These are phyloP conservation scores for Seriola aureovittata DNA, from an alignment of 2,113 vertebrate genomes.

Conservation along the genomic window DNA sequence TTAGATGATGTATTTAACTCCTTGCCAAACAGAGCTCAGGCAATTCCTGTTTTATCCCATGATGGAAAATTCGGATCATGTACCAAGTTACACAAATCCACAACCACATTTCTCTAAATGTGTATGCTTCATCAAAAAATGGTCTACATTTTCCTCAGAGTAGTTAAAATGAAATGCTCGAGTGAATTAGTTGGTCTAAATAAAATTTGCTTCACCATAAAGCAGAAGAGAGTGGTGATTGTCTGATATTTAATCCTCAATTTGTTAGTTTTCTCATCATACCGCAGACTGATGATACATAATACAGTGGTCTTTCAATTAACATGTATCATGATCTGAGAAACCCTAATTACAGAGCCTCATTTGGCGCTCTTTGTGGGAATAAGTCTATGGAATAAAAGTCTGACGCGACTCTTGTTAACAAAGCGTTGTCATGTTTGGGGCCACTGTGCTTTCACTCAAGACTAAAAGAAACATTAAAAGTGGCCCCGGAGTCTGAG, in stretches of 20 bases:
- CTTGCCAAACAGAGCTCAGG: conserved; percentile 69
- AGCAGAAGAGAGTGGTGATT: conserved; percentile 56
- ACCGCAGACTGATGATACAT: conserved; percentile 35
- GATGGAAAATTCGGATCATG: conserved; percentile 79
- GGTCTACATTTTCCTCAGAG: conserved; percentile 57
- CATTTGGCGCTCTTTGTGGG: conserved; percentile 28
- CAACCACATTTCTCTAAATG: conserved; percentile 62
- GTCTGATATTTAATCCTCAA: conserved; percentile 58
- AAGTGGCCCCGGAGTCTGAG: conserved; percentile 33
- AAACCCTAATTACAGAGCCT: conserved; percentile 26
- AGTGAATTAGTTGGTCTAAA: conserved; percentile 58
- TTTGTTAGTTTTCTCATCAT: conserved; percentile 62
- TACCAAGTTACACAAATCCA: conserved; percentile 68
- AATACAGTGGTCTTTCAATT: conserved; percentile 48
- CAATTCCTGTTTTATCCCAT: conserved; percentile 74
- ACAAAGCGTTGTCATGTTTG: not conserved
- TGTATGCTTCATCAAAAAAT: conserved; percentile 65
- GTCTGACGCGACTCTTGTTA: not conserved
- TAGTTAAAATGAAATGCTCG: conserved; percentile 62
- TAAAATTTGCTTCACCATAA: conserved; percentile 53
- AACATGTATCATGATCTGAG: not conserved
- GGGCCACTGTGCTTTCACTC: conserved; percentile 26
- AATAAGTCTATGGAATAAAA: conserved; percentile 36
- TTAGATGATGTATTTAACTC: conserved; percentile 73
- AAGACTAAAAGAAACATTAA: conserved; percentile 39